A percentile compares a stretch with the other conserved stretches of the same genome.
Evolutionary conservation across 1,140 invertebrate genomes (phyloP).

Genomic region (Drosophila carrolli): DNA sequence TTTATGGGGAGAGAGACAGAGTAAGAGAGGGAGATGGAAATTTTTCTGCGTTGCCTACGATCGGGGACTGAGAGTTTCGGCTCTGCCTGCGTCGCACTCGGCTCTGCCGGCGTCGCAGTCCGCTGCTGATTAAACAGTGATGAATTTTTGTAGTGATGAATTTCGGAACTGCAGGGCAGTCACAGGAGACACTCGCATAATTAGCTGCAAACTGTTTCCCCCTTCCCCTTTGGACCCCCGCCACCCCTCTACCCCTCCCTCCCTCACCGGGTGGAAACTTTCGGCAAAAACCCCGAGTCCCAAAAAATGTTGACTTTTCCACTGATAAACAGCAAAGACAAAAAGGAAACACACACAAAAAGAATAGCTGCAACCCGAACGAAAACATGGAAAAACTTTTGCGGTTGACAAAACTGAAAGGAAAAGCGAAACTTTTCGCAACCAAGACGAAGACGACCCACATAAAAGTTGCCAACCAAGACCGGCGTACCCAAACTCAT

Average conservation of each 20-base stretch:
- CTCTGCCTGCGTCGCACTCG: too few relatives aligned
- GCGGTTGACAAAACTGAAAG: constrained; percentile 56
- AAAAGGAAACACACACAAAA: constrained; percentile 3
- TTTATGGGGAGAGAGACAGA: too few relatives aligned
- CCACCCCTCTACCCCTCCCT: too few relatives aligned
- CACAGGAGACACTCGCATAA: constrained; percentile 54
- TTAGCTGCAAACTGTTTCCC: constrained; percentile 53
- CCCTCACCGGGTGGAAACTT: constrained; percentile 6
- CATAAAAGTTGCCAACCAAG: constrained; percentile 58
- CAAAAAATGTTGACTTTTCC: constrained; percentile 60
- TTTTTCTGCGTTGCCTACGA: too few relatives aligned
- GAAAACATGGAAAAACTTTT: constrained; percentile 60
- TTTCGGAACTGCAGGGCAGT: too few relatives aligned
- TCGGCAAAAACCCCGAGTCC: neutral
- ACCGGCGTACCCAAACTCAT: constrained; percentile 5
- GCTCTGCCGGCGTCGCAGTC: too few relatives aligned
- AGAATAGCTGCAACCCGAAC: neutral
- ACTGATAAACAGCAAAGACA: constrained; percentile 55
- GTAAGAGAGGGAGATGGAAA: too few relatives aligned
- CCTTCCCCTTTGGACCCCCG: neutral
- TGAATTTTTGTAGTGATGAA: too few relatives aligned
- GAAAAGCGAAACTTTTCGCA: constrained; percentile 32
- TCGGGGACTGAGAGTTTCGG: too few relatives aligned
- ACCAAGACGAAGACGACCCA: constrained; percentile 26
- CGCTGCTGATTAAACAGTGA: too few relatives aligned